These are phyloP conservation scores for Cheilosia vernalis DNA, from an alignment of 2,888 invertebrate species.

Conservation along the genomic window DNA sequence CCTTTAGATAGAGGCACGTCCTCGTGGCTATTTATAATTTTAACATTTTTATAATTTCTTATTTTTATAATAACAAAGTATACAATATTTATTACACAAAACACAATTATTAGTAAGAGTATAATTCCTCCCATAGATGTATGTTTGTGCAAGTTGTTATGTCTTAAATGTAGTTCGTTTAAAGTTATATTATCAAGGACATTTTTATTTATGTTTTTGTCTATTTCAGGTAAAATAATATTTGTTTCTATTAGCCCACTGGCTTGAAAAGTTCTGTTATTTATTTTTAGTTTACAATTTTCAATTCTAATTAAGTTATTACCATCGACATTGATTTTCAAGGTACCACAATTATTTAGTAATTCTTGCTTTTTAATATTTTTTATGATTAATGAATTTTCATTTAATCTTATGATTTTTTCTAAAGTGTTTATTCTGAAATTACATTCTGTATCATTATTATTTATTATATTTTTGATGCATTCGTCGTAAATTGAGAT, in stretches of 20 bases:
- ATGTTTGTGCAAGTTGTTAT: neutral
- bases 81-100: neutral
- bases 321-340: neutral
- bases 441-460: neutral
- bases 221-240: neutral
- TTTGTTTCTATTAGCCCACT: neutral
- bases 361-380: conserved; percentile 13
- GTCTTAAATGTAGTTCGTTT: neutral
- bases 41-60: too few species aligned
- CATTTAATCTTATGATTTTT: conserved; percentile 20
- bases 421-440: conserved; percentile 2
- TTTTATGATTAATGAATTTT: neutral
- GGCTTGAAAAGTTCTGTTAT: too few species aligned
- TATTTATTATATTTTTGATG: conserved; percentile 1
- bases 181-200: too few species aligned
- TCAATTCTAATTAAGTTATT: neutral
- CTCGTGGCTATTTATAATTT: too few species aligned
- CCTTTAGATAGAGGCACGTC: too few species aligned
- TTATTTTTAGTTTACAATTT: neutral
- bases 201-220: neutral
- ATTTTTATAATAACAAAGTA: too few species aligned
- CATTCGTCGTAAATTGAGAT: neutral
- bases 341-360: neutral
- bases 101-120: neutral
- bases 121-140: neutral